Base-by-base conservation (phyloP, 1,140 invertebrate species). In the Steinernema feltiae region DNA sequence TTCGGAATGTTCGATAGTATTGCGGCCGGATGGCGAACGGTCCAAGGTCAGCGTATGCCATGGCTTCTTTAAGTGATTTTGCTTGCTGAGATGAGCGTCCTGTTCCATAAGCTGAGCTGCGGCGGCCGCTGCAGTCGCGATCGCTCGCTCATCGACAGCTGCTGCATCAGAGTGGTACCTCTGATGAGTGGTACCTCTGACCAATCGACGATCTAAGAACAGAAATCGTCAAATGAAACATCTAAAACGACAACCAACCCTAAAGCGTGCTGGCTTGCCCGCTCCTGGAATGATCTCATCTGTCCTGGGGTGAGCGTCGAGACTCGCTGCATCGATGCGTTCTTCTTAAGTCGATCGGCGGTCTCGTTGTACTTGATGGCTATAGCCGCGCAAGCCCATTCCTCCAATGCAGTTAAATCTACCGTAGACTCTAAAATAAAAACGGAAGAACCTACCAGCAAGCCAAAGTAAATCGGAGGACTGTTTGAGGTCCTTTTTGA, bases 371-470 rank as follows among this genome's bases (percentile, higher is more conserved):
- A 79, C 30, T 78, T 71, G 32, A 82, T 76, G 1, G 76, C 75
- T 29, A 83, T 80, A 2, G 85, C 84, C 3, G 83, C 82, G 48
- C 79, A 80, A 12, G 80, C 81, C 82, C 84, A 85, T 24, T 84
- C 83, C 69, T 85, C 83, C 48, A 78, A 83, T 15, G 83, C 84
- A 15, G 82, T 84, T 84, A 32, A 74, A 82, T 18, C 29, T n/a
- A 73, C 2, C n/a, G 18, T 29, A n/a, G n/a, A n/a, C n/a, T 0
- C n/a, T 71, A 74, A 48, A 30, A 27, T 63, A 0, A 27, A 79
- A 48, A 32, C 77, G 69, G 27, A 18, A 72, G 69, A 24, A 69
- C 30, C 1, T 69, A 85, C 84, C 83, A 24, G 83, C 84, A 15
- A 85, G 75, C 84, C 84, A 85, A 35, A 85, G 74, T 12, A 84